These are phyloP conservation scores for Zaprionus taronus DNA, from an alignment of 1,140 invertebrate genomes.

Conservation along the genomic window DNA sequence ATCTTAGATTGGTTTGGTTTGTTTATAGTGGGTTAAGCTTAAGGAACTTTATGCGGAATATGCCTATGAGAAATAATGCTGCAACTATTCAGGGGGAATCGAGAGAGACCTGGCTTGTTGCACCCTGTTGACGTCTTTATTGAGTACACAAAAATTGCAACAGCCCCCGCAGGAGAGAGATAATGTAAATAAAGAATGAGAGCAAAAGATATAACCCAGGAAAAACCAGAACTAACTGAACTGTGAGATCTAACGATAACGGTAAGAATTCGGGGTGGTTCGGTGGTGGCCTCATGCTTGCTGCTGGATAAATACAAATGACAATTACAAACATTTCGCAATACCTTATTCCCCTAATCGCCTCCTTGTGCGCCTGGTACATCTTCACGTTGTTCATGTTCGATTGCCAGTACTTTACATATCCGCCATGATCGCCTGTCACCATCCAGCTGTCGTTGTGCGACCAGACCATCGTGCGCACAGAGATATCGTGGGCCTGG, in stretches of 20 bases:
- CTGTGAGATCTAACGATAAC: neutral
- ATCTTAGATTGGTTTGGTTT: slow-evolving; percentile 28
- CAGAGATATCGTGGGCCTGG: slow-evolving; percentile 98
- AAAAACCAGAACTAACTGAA: slow-evolving; percentile 27
- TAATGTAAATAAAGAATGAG: slow-evolving; percentile 23
- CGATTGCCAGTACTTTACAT: slow-evolving; percentile 99
- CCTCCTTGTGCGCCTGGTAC: slow-evolving; percentile 99
- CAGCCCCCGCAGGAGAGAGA: slow-evolving; percentile 36
- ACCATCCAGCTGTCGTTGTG: slow-evolving; percentile 99
- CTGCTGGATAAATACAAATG: slow-evolving; percentile 66
- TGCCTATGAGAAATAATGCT: slow-evolving; percentile 12
- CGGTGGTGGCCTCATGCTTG: slow-evolving; percentile 39
- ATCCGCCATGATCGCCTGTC: slow-evolving; percentile 98
- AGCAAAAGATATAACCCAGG: slow-evolving; percentile 24
- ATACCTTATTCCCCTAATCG: slow-evolving; percentile 98
- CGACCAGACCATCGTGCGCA: slow-evolving; percentile 99
- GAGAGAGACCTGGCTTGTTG: slow-evolving; percentile 54
- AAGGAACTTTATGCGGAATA: slow-evolving; percentile 22
- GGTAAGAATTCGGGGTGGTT: slow-evolving; percentile 44
- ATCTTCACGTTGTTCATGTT: slow-evolving; percentile 99
- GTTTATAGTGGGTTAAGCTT: slow-evolving; percentile 9
- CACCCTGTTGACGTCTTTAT: slow-evolving; percentile 61
- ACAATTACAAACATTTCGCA: slow-evolving; percentile 82
- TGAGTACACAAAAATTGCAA: slow-evolving; percentile 51
- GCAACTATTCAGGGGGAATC: neutral